phyloP scores from a whole-genome alignment of 1,140 invertebrate genomes.

The Samia ricini region DNA sequence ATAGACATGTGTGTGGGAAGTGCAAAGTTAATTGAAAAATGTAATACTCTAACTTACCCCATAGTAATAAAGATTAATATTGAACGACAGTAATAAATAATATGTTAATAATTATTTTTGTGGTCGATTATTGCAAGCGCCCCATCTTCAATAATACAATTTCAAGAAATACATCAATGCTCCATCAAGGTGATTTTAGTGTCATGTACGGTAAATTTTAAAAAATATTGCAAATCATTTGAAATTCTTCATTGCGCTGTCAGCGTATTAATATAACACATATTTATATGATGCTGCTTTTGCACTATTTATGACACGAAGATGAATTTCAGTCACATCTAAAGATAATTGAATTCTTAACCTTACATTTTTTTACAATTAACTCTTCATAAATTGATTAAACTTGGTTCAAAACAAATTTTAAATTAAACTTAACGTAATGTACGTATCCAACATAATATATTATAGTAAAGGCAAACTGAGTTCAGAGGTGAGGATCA shows the following conservation, averaged over 20 bases:
- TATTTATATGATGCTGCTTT: no score
- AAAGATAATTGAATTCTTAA: no score
- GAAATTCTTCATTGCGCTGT: no score
- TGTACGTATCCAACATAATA: no score
- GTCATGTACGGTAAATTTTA: constrained; percentile 7
- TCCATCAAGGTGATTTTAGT: constrained; percentile 9
- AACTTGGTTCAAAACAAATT: neutral
- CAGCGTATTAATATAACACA: no score
- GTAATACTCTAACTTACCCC: constrained; percentile 17
- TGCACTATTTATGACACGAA: no score
- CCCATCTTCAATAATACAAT: constrained; percentile 16
- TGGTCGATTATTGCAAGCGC: constrained; percentile 22
- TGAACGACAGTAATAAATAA: constrained; percentile 6
- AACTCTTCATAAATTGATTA: no score
- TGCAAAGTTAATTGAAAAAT: constrained; percentile 10
- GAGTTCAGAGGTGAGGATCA: constrained; percentile 4
- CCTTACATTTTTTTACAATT: no score
- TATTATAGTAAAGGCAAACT: neutral
- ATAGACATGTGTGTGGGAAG: constrained; percentile 34
- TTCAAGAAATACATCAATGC: constrained; percentile 24
- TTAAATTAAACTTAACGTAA: neutral
- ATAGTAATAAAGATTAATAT: constrained; percentile 22
- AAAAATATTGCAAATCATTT: neutral
- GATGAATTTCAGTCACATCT: no score
- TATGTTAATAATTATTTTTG: constrained; percentile 7